A percentile compares a stretch with the other conserved stretches of the same genome.
Conservation (phyloP, 1,140 invertebrate species). For the Drosophila ohnishii region DNA sequence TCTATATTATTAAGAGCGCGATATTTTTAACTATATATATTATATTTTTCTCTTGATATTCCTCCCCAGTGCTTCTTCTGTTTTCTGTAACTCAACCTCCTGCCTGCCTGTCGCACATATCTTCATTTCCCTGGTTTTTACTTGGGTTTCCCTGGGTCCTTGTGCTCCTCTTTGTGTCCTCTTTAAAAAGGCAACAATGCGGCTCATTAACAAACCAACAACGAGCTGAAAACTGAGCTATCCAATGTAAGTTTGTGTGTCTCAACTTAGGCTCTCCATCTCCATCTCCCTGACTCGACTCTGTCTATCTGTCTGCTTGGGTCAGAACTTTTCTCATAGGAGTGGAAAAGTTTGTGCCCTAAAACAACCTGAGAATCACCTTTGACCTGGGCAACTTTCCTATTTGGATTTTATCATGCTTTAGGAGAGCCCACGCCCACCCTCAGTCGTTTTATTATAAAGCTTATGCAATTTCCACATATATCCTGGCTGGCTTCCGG, state of each 20-base stretch:
- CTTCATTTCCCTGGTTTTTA: slow-evolving; percentile 61
- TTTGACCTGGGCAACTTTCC: slow-evolving; percentile 59
- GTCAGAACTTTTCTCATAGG: slow-evolving; percentile 53
- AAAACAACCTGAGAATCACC: slow-evolving; percentile 45
- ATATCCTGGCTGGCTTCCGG: slow-evolving; percentile 47
- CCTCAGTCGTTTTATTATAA: slow-evolving; percentile 58
- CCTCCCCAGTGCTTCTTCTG: neutral
- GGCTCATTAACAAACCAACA: slow-evolving; percentile 66
- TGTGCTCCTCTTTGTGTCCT: slow-evolving; percentile 21
- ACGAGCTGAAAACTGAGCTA: slow-evolving; percentile 42
- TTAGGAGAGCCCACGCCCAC: neutral
- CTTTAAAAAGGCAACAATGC: slow-evolving; percentile 49
- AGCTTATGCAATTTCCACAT: slow-evolving; percentile 75
- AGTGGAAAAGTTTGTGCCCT: slow-evolving; percentile 38
- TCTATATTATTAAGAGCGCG: too few relatives aligned
- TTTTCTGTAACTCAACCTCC: neutral
- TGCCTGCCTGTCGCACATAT: slow-evolving; percentile 34
- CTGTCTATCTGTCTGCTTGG: slow-evolving; percentile 4
- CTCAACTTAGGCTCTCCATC: neutral
- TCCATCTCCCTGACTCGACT: neutral
- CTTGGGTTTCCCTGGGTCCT: slow-evolving; percentile 37
- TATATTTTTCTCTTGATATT: neutral
- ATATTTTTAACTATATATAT: neutral
- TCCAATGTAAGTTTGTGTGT: slow-evolving; percentile 35
- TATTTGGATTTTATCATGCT: slow-evolving; percentile 41